Percentiles rank a stretch among this genome's conserved stretches.
phyloP scores from a whole-genome alignment of 2,113 vertebrate genomes.

The Cyanoliseus patagonus region DNA sequence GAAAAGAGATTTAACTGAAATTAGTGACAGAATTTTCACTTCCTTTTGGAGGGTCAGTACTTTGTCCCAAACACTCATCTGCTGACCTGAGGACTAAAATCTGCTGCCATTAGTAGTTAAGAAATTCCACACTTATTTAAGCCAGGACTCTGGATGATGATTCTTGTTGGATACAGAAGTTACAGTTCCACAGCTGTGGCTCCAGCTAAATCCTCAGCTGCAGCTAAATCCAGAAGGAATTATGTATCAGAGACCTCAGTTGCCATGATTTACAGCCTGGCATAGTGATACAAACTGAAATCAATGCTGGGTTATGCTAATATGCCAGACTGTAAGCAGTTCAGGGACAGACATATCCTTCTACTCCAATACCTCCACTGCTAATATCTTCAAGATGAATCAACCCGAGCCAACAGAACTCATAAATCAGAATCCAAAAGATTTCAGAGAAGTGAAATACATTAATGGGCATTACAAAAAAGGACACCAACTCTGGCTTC shows the following conservation, averaged over 20 bases:
- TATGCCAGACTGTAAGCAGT: not conserved
- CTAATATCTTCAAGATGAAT: not conserved
- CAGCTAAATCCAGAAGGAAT: not conserved
- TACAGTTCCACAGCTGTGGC: not conserved
- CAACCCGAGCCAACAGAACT: not conserved
- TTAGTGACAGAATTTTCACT: not conserved
- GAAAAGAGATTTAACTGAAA: not conserved
- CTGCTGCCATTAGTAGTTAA: not conserved
- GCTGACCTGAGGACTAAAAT: not conserved
- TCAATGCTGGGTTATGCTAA: not conserved
- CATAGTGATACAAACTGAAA: not conserved
- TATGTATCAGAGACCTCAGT: not conserved
- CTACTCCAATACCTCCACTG: not conserved
- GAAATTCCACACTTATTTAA: not conserved
- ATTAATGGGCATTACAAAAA: not conserved
- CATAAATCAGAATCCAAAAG: not conserved
- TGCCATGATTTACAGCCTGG: not conserved
- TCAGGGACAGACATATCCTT: not conserved
- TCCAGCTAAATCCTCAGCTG: not conserved
- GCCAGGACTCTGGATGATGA: not conserved
- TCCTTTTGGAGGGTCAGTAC: not conserved
- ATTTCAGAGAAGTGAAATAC: not conserved
- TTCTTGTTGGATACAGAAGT: not conserved
- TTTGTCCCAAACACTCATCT: not conserved
- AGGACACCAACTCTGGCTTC: not conserved